phyloP scores from a whole-genome alignment of 2,113 vertebrate genomes.

The Sceloporus tristichus region DNA sequence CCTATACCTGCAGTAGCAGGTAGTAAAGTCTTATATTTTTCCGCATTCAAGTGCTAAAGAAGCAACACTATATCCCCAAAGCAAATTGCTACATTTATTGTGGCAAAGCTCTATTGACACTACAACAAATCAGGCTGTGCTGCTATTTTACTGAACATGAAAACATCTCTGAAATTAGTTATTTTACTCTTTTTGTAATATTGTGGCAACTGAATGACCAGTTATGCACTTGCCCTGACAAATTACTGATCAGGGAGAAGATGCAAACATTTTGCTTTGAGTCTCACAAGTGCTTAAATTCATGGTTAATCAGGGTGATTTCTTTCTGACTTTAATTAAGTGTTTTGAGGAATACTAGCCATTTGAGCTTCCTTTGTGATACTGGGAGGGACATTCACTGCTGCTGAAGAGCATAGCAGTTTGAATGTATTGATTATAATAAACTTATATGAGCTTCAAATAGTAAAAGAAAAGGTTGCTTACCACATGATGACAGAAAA shows the following conservation, averaged over 20 bases:
- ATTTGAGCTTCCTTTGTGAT: neutral
- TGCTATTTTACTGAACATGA: neutral
- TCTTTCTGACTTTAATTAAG: conserved; percentile 1
- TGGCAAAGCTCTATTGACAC: neutral
- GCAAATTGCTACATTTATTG: neutral
- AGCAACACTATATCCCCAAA: neutral
- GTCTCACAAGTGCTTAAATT: neutral
- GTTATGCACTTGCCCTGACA: neutral
- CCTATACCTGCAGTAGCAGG: neutral
- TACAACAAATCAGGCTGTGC: neutral
- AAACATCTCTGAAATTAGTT: neutral
- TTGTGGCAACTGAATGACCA: neutral
- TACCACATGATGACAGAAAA: too few species aligned
- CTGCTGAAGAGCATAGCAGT: neutral
- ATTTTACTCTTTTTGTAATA: neutral
- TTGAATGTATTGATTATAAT: neutral
- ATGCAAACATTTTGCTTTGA: neutral
- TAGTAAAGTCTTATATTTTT: neutral
- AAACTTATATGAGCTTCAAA: neutral
- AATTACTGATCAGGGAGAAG: neutral
- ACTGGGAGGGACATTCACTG: too few species aligned
- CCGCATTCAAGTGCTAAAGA: too few species aligned
- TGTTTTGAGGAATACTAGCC: neutral
- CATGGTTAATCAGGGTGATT: neutral
- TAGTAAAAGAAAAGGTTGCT: too few species aligned